A percentile compares a stretch with the other conserved stretches of the same genome.
Conservation (phyloP, 2,888 invertebrate species). For the Cyaniris semiargus region DNA sequence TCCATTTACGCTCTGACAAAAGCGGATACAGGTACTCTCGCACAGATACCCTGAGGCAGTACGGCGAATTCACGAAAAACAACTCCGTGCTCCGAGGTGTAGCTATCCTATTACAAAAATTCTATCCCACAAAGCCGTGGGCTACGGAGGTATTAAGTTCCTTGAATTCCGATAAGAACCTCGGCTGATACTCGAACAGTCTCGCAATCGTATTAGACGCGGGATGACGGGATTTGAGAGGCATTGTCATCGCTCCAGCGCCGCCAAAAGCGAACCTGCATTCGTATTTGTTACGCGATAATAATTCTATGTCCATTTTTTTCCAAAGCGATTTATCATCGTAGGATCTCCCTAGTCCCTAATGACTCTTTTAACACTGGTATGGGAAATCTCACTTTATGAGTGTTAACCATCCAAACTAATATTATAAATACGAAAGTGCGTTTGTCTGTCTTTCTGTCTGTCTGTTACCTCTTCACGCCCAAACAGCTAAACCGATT, state of each 20-base stretch:
- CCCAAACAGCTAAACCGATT: too few relatives aligned
- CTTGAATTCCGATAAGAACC: conserved; percentile 20
- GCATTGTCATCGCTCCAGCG: conserved; percentile 32
- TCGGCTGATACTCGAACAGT: conserved; percentile 17
- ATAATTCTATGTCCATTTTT: background rate
- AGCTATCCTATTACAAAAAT: conserved; percentile 11
- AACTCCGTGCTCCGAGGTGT: background rate
- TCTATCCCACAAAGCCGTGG: background rate
- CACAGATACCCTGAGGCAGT: background rate
- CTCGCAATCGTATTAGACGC: conserved; percentile 33
- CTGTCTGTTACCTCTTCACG: too few relatives aligned
- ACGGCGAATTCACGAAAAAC: background rate
- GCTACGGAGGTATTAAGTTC: conserved; percentile 18
- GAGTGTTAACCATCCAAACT: background rate
- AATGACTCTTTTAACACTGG: background rate
- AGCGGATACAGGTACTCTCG: too few relatives aligned
- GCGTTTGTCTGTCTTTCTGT: too few relatives aligned
- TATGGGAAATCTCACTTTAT: background rate
- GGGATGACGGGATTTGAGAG: conserved; percentile 33
- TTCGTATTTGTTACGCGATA: background rate
- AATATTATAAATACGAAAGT: too few relatives aligned
- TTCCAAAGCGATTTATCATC: background rate
- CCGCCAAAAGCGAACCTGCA: background rate
- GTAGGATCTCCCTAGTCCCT: background rate
- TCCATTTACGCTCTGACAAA: background rate